Base-by-base conservation (phyloP, 1,140 invertebrate genomes). In the Spodoptera litura region DNA sequence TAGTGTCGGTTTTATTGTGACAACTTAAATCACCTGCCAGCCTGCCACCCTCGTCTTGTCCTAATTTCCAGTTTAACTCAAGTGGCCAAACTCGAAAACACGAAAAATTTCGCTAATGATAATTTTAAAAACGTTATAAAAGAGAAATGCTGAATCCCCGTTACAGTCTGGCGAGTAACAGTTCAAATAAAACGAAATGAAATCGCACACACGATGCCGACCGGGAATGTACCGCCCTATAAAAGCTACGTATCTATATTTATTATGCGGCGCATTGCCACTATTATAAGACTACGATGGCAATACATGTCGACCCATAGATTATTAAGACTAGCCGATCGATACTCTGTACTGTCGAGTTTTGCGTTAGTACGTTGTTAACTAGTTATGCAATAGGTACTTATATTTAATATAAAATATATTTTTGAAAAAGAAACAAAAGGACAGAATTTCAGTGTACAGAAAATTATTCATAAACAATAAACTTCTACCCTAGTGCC, bases 171-270 rank as follows among this genome's bases (percentile, higher is more conserved):
- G 78, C 56, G 71, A 51, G 53, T 68, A 76, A 70, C 74, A 83
- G 78, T 85, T 83, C 78, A 84, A 86, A 84, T 86, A 86, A 86
- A 86, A 83, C 81, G 84, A 70, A 82, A 86, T 84, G 84, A 81
- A 86, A 83, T 85, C 78, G 80, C 75, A 81, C 80, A 71, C 79
- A 73, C 71, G 78, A 75, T 70, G 71, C 83, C 79, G 71, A 72
- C 72, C 58, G 38, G 55, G 31, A 71, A 72, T 25, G 49, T 64
- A 77, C 71, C 58, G 62, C 25, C 77, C 61, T 79, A 79, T 75
- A 79, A 70, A 75, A 71, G 62, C 62, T 59, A 75, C 61, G 59
- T 74, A 72, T 31, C 62, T 49, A 74, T 80, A 70, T 64, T 75
- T 75, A 75, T 75, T 75, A 53, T 79, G 52, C 27, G 44, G 52